Conservation (phyloP, 2,888 invertebrate species). For the Smittia sp. region DNA sequence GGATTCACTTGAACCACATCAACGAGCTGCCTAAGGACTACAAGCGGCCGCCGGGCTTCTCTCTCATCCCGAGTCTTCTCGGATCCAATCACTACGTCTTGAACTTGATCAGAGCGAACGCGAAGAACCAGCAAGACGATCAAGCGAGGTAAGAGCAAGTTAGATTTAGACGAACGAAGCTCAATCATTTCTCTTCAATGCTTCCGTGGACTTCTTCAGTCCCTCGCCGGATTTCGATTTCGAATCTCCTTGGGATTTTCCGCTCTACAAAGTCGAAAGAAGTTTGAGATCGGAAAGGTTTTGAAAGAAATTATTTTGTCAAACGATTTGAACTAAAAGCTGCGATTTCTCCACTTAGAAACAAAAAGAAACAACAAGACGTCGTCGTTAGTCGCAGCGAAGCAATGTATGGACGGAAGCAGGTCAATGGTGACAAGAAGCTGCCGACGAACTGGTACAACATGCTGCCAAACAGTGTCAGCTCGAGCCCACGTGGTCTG, state of each 20-base stretch:
- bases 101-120: constrained; percentile 28
- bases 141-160: not conserved
- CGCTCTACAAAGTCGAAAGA: constrained; percentile 4
- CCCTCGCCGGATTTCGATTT: constrained; percentile 17
- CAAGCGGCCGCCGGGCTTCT: constrained; percentile 62
- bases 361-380: no score
- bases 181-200: not conserved
- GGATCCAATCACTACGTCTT: constrained; percentile 33
- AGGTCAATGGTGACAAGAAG: no score
- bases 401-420: no score
- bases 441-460: not conserved
- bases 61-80: constrained; percentile 55
- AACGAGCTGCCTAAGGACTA: constrained; percentile 60
- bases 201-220: constrained; percentile 6
- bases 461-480: not conserved
- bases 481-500: not conserved
- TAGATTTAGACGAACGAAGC: not conserved
- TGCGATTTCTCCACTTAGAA: no score
- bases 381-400: no score
- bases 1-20: constrained; percentile 58
- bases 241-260: constrained; percentile 29
- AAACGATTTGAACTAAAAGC: no score
- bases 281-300: constrained; percentile 19
- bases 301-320: no score
- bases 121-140: constrained; percentile 40